phyloP scores from a whole-genome alignment of 2,113 vertebrate genomes.

The Emberiza fucata region DNA sequence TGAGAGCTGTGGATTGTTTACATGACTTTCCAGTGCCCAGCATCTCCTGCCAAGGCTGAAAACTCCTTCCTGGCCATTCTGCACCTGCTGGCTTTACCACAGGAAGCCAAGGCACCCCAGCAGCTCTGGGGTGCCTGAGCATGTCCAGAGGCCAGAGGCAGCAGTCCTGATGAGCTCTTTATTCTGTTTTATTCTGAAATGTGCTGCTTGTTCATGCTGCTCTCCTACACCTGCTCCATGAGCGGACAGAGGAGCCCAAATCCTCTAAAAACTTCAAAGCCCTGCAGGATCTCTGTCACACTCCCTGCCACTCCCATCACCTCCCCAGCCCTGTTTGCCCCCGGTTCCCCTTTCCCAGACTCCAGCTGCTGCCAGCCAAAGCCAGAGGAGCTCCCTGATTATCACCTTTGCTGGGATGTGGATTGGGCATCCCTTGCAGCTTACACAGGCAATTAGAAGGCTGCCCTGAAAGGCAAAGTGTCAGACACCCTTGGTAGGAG shows the following conservation, averaged over 20 bases:
- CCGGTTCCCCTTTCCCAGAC: not conserved
- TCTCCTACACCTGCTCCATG: not conserved
- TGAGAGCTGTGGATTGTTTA: not conserved
- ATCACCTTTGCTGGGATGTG: conserved; percentile 52
- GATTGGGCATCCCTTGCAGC: conserved; percentile 39
- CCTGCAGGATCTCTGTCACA: not conserved
- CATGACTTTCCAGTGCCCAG: not conserved
- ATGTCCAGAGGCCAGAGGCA: not conserved
- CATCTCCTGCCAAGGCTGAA: not conserved
- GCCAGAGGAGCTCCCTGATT: conserved; percentile 10
- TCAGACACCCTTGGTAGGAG: conserved; percentile 43
- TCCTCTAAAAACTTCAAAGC: not conserved
- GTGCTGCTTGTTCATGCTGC: fast-evolving
- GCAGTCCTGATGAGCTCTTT: not conserved
- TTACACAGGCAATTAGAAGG: conserved; percentile 1
- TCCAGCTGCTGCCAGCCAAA: conserved; percentile 23
- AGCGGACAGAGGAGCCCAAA: not conserved
- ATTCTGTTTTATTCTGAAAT: not conserved
- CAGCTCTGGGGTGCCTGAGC: not conserved
- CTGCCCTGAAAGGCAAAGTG: conserved; percentile 28
- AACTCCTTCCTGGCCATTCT: not conserved
- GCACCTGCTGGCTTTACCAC: not conserved
- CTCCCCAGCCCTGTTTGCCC: not conserved
- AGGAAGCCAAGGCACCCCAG: not conserved
- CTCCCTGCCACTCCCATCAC: fast-evolving